Base-by-base conservation (phyloP, 2,888 invertebrate genomes). In the Entomobrya proxima region DNA sequence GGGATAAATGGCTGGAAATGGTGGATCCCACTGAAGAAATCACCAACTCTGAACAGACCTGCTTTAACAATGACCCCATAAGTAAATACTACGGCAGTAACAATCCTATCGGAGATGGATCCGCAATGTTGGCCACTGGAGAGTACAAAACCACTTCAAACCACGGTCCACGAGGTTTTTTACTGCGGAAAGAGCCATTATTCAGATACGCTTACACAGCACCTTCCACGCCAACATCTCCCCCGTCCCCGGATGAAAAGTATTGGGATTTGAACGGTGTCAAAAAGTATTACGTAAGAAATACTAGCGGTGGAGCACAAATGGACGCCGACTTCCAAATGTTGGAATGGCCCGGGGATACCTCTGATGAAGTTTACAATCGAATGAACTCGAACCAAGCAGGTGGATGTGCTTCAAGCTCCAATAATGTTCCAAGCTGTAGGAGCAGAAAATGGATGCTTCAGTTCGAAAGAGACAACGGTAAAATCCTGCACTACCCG, bases 291-390 rank as follows among this genome's bases (percentile, higher is more conserved):
- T 82, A 52, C 47, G n/a, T 2, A n/a, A 37, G 55, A 47, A 24
- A 21, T 0, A n/a, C 61, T 11, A 7, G 18, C 1, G 13, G n/a
- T 24, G 64, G 40, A 24, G 32, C 61, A 7, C 0, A 13, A 30
- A 72, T 47, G 69, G 47, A 47, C 18, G 84, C 64, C 18, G 84
- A 84, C 21, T 55, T 84, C 32, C 84, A 84, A 50, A 9, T 84
- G 6, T 6, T 84, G 3, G 84, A 84, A 32, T 84, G 84, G 84
- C 84, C 84, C 4, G 84, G 84, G 30, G 52, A n/a, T 9, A 69
- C 52, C 11, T 18, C 84, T 1, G 9, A 9, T 6, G 30, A 44
- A 3, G n/a, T 52, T 0, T 55, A 69, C 6, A 13, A 67, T 11
- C 27, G n/a, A n/a, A 21, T 82, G 11, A 75, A 82, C 15, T 7